These are phyloP conservation scores for Paradisaea rubra DNA, from an alignment of 2,113 vertebrate genomes.

Conservation along the genomic window DNA sequence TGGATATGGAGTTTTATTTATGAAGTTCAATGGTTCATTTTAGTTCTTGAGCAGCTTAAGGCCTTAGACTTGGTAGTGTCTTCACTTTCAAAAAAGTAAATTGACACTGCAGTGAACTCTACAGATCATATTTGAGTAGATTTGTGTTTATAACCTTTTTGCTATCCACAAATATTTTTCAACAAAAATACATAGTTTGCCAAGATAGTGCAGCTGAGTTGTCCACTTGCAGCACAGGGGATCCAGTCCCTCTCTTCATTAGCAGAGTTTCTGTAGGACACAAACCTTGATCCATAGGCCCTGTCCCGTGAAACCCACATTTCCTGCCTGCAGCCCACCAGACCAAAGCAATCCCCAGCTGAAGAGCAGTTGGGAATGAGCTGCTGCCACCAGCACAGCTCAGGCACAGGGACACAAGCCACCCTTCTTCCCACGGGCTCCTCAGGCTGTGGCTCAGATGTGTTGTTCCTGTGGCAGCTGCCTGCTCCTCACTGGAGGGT, in stretches of 20 bases:
- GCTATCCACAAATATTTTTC: not conserved
- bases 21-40: not conserved
- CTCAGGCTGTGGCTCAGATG: not conserved
- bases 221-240: not conserved
- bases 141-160: not conserved
- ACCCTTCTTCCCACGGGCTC: not conserved
- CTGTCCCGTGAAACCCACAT: accelerated
- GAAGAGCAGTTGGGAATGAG: not conserved
- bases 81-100: not conserved
- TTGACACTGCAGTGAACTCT: not conserved
- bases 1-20: not conserved
- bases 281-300: not conserved
- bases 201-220: not conserved
- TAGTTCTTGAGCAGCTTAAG: not conserved
- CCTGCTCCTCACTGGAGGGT: not conserved
- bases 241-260: not conserved
- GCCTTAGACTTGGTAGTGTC: not conserved
- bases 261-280: not conserved
- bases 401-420: not conserved
- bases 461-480: not conserved
- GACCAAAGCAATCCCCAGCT: not conserved
- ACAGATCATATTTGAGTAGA: not conserved
- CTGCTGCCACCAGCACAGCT: not conserved
- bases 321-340: not conserved
- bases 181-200: not conserved